A percentile compares a stretch with the other conserved stretches of the same genome.
Conservation (phyloP, 53 echinoderm and acorn worm species). For the Crossaster papposus region DNA sequence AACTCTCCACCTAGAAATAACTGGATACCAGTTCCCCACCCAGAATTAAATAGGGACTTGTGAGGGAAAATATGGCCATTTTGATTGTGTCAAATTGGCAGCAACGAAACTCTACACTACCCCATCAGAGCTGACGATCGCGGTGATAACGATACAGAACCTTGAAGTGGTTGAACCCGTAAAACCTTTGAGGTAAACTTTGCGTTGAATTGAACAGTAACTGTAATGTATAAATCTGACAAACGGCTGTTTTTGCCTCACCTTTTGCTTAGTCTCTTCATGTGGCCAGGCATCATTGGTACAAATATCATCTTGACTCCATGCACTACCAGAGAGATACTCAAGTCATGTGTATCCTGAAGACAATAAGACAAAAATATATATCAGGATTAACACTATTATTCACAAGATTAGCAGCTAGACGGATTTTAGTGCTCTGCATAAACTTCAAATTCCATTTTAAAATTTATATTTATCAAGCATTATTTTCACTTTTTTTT, state of each 20-base stretch:
- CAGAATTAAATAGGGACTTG: background rate
- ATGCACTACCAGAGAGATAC: constrained; percentile 82
- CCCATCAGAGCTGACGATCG: background rate
- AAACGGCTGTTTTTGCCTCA: constrained; percentile 39
- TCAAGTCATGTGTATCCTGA: constrained; percentile 76
- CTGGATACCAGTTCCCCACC: too few relatives aligned
- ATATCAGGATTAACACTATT: too few relatives aligned
- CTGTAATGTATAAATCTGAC: background rate
- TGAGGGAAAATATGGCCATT: background rate
- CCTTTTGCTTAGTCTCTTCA: constrained; percentile 84
- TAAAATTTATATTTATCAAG: too few relatives aligned
- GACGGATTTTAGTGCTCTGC: too few relatives aligned
- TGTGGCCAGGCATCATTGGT: constrained; percentile 88
- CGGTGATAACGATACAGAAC: background rate
- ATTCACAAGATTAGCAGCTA: too few relatives aligned
- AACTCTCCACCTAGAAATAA: too few relatives aligned
- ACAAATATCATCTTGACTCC: constrained; percentile 93
- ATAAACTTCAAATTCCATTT: too few relatives aligned
- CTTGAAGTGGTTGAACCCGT: background rate
- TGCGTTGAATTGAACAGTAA: too few relatives aligned
- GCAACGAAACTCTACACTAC: background rate
- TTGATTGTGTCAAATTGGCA: background rate
- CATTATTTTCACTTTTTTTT: too few relatives aligned
- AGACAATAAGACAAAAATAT: background rate
- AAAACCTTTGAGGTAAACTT: too few relatives aligned